Percentiles rank a stretch among this genome's conserved stretches.
Conservation (phyloP, 2,888 invertebrate genomes). For the Myathropa florea region DNA sequence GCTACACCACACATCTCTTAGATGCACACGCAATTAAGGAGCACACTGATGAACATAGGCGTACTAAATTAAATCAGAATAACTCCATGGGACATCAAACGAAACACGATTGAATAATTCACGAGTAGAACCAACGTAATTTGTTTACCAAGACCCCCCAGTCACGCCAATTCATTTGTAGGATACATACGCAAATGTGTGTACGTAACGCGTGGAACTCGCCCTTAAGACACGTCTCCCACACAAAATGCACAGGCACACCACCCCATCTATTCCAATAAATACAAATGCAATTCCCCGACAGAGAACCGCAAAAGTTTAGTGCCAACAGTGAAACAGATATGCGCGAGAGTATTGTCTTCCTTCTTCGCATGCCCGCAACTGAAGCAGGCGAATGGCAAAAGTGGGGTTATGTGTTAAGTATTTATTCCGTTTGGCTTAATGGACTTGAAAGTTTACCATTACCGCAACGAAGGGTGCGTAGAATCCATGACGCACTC, state of each 20-base stretch:
- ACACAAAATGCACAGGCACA: background rate
- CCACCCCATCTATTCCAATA: background rate
- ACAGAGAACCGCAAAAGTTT: conserved; percentile 28
- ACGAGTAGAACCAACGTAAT: conserved; percentile 10
- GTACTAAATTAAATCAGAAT: background rate
- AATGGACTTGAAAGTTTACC: conserved; percentile 61
- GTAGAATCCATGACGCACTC: conserved; percentile 32
- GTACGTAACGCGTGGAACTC: background rate
- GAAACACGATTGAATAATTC: conserved; percentile 18
- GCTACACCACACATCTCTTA: background rate
- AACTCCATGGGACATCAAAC: conserved; percentile 10
- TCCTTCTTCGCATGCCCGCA: background rate
- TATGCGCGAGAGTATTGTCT: conserved; percentile 4
- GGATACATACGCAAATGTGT: background rate
- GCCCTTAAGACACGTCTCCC: background rate
- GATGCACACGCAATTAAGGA: background rate
- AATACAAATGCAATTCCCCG: conserved; percentile 19
- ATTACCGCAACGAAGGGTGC: conserved; percentile 51
- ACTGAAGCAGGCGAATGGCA: background rate
- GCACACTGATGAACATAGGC: background rate
- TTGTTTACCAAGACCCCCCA: conserved; percentile 12
- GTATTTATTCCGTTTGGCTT: conserved; percentile 54
- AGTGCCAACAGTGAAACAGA: conserved; percentile 1
- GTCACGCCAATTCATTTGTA: conserved; percentile 26
- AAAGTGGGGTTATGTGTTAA: conserved; percentile 1